phyloP scores from a whole-genome alignment of 2,888 invertebrate genomes.

The Cantharis rustica region DNA sequence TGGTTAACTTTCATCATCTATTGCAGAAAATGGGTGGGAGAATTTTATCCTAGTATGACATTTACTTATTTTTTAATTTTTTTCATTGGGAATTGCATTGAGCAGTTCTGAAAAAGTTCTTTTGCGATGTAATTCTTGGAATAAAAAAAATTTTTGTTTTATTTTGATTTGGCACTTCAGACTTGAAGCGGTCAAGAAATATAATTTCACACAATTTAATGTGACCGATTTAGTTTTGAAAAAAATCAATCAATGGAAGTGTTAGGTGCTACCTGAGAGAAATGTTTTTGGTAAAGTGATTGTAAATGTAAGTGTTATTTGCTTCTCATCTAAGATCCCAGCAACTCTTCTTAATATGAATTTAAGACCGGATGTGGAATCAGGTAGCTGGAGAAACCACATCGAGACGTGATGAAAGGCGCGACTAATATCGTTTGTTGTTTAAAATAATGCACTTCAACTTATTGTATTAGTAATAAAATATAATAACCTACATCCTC shows the following conservation, averaged over 20 bases:
- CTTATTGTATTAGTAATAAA: conserved; percentile 5
- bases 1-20: too few relatives aligned
- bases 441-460: conserved; percentile 37
- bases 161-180: not conserved
- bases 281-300: conserved; percentile 38
- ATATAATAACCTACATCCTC: conserved; percentile 23
- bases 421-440: conserved; percentile 46
- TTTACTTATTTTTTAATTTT: too few relatives aligned
- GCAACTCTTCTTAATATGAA: conserved; percentile 48
- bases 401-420: conserved; percentile 51
- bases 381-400: conserved; percentile 54
- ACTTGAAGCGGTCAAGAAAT: conserved; percentile 22
- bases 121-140: not conserved
- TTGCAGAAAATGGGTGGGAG: too few relatives aligned
- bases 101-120: not conserved
- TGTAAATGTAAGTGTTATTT: conserved; percentile 28
- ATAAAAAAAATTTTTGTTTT: not conserved
- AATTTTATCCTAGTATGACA: too few relatives aligned
- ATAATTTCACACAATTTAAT: conserved; percentile 50
- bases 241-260: conserved; percentile 43
- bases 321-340: conserved; percentile 32
- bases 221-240: conserved; percentile 33
- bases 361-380: conserved; percentile 55
- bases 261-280: conserved; percentile 45
- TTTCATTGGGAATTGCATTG: too few relatives aligned